Evolutionary conservation across 1,140 invertebrate genomes (phyloP), one percentile per base, ranked within the genome.

Genomic region (Pachyrhynchus sulphureomaculatus): DNA sequence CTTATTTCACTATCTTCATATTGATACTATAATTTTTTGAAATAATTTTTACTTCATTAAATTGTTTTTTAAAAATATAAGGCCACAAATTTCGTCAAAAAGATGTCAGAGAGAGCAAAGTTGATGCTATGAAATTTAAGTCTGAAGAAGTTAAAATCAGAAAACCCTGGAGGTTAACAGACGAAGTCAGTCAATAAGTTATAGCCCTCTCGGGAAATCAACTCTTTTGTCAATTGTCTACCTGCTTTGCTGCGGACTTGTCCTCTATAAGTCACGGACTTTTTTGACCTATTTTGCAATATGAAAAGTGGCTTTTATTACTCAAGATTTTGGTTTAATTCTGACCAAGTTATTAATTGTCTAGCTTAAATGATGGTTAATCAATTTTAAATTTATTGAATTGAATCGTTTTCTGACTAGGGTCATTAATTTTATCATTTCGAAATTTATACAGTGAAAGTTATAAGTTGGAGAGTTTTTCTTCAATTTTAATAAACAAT

Each of bases 121-220:
- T 17, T 39, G 18, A 39, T 17, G n/a, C 36, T 8, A 20, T 6
- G 6, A n/a, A 20, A 17, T 13, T 8, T 13, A 39, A 39, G 36
- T 44, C n/a, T 21, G 41, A 44, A 24, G 23, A 44, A 18, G 41
- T 44, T 44, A 44, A 44, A 44, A 44, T 44, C 13, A 18, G 26
- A 29, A 29, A 29, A 29, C 26, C 26, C 26, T 6, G 26, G 26
- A 29, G 26, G 26, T 29, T 29, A 29, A 29, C 26, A 6, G 26
- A 9, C 26, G 26, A 29, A 29, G 18, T 15, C 20, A 20, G 51
- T 42, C 37, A 29, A 54, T 54, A 54, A 54, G 51, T 54, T 54
- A 54, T 54, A 26, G 51, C 37, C 51, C 51, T 10, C 9, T n/a
- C 26, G 51, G 51, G 51, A 54, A 54, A 54, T 54, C 51, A 54